Evolutionary conservation across 1,140 invertebrate species (phyloP).

Genomic region (Drosophila nannoptera): DNA sequence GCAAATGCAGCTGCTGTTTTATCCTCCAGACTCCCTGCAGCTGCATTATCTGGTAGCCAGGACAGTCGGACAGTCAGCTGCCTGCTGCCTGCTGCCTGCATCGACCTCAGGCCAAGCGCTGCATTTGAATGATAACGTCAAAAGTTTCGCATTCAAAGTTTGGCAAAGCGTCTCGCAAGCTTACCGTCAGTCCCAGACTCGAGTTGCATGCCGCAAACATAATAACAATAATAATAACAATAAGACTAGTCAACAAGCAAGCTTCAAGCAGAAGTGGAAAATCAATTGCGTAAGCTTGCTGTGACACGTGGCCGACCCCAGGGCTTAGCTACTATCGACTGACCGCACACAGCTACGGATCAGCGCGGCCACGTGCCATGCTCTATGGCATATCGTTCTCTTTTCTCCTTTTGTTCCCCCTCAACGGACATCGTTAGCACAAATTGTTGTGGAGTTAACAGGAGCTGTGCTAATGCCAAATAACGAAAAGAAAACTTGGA

Average conservation of each 20-base stretch:
- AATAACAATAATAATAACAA: neutral
- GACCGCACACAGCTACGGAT: conserved; percentile 28
- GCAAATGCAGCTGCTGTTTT: neutral
- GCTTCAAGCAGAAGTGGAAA: conserved; percentile 8
- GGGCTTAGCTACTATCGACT: conserved; percentile 1
- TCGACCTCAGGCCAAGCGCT: conserved; percentile 13
- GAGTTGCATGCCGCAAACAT: conserved; percentile 4
- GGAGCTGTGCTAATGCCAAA: conserved; percentile 32
- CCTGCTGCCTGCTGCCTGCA: conserved; percentile 31
- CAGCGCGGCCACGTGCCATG: conserved; percentile 51
- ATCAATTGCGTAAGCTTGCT: conserved; percentile 24
- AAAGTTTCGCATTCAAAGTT: conserved; percentile 26
- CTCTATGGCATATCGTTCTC: conserved; percentile 3
- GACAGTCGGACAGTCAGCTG: conserved; percentile 16
- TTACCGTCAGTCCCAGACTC: neutral
- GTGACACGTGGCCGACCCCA: conserved; percentile 19
- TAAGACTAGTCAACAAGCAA: neutral
- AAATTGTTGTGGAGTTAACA: conserved; percentile 63
- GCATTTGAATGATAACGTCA: conserved; percentile 54
- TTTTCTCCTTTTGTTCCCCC: too few relatives aligned
- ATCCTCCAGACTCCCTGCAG: neutral
- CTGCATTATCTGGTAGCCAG: neutral
- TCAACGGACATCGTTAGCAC: conserved; percentile 68
- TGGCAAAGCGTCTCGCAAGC: neutral
- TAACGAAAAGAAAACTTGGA: conserved; percentile 21